phyloP scores from a whole-genome alignment of 1,140 invertebrate species.

The Whitmania pigra region DNA sequence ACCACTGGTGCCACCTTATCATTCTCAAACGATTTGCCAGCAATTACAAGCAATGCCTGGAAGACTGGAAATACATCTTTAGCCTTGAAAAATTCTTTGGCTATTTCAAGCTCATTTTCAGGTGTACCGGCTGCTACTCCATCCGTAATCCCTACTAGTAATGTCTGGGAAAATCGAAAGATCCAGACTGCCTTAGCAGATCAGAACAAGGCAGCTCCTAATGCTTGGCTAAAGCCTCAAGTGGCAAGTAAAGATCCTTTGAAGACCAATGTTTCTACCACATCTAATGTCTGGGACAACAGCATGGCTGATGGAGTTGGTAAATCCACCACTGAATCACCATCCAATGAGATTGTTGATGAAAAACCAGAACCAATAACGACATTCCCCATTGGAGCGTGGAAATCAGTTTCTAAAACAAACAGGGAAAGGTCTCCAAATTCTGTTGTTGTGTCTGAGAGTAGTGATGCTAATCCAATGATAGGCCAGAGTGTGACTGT shows the following conservation, averaged over 20 bases:
- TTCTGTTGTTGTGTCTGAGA: background rate
- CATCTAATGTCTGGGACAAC: slow-evolving; percentile 19
- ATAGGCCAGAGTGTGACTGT: too few relatives aligned
- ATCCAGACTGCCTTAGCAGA: background rate
- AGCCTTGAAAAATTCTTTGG: background rate
- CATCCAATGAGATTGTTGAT: background rate
- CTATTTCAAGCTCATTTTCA: background rate
- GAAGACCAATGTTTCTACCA: background rate
- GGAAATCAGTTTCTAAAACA: background rate
- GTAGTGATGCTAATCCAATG: background rate
- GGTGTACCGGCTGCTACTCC: background rate
- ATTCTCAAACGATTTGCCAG: background rate
- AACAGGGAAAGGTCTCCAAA: background rate
- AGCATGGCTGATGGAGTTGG: slow-evolving; percentile 18
- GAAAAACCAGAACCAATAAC: slow-evolving; percentile 13
- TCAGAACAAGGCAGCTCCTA: background rate
- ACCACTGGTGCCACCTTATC: slow-evolving; percentile 8
- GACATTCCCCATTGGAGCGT: slow-evolving; percentile 17
- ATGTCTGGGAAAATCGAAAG: slow-evolving; percentile 14
- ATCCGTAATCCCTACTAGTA: background rate
- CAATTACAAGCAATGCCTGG: slow-evolving; percentile 6
- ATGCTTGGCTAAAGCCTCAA: slow-evolving; percentile 11
- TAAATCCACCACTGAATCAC: too few relatives aligned
- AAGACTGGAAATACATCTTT: slow-evolving; percentile 5
- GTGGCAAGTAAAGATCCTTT: too few relatives aligned